Conservation (phyloP, 2,797 vertebrate species). For the Clarias pachynema region DNA sequence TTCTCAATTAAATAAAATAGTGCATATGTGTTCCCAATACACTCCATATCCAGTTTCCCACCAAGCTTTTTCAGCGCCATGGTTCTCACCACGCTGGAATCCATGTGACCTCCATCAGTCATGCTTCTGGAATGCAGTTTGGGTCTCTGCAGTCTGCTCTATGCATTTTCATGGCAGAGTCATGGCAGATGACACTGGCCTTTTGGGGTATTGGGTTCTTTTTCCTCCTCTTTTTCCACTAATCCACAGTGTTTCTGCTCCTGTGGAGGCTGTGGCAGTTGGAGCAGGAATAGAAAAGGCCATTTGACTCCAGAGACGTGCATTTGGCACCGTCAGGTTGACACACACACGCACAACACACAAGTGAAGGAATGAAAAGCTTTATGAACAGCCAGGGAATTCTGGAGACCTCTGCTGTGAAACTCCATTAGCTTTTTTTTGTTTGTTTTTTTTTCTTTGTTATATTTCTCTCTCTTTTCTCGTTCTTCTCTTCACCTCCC, state of each 20-base stretch:
- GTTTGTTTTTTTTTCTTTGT: not conserved
- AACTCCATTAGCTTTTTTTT: not conserved
- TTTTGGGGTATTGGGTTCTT: slow-evolving; percentile 5
- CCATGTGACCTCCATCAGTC: slow-evolving; percentile 34
- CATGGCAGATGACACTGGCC: slow-evolving; percentile 18
- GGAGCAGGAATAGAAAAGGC: slow-evolving; percentile 19
- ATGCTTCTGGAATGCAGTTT: slow-evolving; percentile 39
- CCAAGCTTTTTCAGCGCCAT: not conserved
- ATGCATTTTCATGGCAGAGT: slow-evolving; percentile 6
- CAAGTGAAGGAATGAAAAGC: slow-evolving; percentile 13
- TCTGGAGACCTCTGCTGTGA: slow-evolving; percentile 12
- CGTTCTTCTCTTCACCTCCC: not conserved
- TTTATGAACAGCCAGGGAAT: slow-evolving; percentile 17
- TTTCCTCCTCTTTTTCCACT: not conserved
- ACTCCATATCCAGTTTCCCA: slow-evolving; percentile 23
- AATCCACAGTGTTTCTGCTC: not conserved
- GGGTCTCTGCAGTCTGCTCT: slow-evolving; percentile 15
- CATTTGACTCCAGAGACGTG: slow-evolving; percentile 10
- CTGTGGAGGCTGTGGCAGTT: not conserved
- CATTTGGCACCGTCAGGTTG: not conserved
- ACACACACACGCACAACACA: not conserved
- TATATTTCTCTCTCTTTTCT: not conserved
- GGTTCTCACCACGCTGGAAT: slow-evolving; percentile 12
- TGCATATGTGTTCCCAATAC: not conserved
- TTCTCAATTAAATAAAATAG: not conserved